These are phyloP conservation scores for Thaumetopoea pityocampa DNA, from an alignment of 1,140 invertebrate species.

Conservation along the genomic window DNA sequence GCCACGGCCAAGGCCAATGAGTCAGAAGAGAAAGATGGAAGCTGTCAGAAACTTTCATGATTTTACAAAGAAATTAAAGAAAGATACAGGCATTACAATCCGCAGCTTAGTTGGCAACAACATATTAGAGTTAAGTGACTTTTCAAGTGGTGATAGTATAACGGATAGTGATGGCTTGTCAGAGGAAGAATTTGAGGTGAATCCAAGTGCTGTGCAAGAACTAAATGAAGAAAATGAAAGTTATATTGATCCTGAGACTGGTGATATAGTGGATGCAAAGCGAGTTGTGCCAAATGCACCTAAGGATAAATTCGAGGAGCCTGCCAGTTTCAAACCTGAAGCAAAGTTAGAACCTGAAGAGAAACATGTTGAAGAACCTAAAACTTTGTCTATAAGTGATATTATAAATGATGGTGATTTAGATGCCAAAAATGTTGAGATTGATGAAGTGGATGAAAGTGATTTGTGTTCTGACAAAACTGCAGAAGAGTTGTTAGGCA, in stretches of 20 bases:
- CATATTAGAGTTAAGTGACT: slow-evolving; percentile 70
- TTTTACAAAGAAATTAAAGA: slow-evolving; percentile 74
- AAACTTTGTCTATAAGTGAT: slow-evolving; percentile 69
- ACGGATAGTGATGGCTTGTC: slow-evolving; percentile 69
- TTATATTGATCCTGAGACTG: slow-evolving; percentile 73
- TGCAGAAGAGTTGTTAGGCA: slow-evolving; percentile 53
- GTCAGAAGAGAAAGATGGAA: slow-evolving; percentile 69
- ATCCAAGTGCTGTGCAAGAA: slow-evolving; percentile 65
- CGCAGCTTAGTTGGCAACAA: slow-evolving; percentile 70
- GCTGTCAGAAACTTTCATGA: slow-evolving; percentile 70
- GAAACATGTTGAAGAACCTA: slow-evolving; percentile 32
- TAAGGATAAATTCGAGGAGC: slow-evolving; percentile 10
- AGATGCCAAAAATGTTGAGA: slow-evolving; percentile 71
- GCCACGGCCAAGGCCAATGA: slow-evolving; percentile 50
- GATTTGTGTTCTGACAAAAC: slow-evolving; percentile 63
- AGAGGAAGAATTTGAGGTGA: slow-evolving; percentile 69
- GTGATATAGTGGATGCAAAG: slow-evolving; percentile 61
- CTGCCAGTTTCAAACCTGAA: slow-evolving; percentile 20
- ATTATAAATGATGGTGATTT: slow-evolving; percentile 69
- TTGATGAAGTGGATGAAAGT: slow-evolving; percentile 65
- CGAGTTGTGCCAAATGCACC: slow-evolving; percentile 1
- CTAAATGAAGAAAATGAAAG: slow-evolving; percentile 71
- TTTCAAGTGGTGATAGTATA: slow-evolving; percentile 64
- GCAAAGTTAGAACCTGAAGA: slow-evolving; percentile 9
- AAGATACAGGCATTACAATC: slow-evolving; percentile 72